Evolutionary conservation across 2,113 vertebrate genomes (phyloP).

Genomic region (Alaudala cheleensis): DNA sequence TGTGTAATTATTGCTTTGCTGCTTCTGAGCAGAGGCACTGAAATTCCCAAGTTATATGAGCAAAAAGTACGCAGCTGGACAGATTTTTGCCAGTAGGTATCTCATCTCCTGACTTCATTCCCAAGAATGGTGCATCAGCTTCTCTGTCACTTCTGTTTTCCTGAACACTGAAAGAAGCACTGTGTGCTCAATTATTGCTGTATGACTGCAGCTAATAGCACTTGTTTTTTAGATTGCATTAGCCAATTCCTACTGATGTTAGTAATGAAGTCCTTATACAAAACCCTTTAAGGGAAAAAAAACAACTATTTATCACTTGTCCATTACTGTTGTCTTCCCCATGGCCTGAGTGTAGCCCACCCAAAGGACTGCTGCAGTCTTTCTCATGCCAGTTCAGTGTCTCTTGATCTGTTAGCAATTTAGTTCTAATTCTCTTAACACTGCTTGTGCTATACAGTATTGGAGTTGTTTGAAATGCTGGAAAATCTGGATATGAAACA

Average conservation of each 20-base stretch:
- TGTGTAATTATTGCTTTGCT: background rate
- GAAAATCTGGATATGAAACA: background rate
- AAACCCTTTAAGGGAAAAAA: background rate
- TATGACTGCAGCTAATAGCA: background rate
- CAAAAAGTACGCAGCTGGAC: background rate
- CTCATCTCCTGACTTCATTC: background rate
- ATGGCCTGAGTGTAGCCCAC: background rate
- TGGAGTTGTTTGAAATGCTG: background rate
- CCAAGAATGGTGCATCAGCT: background rate
- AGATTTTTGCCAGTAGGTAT: background rate
- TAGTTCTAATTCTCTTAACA: background rate
- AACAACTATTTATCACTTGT: background rate
- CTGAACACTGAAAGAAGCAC: background rate
- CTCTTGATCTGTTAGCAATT: background rate
- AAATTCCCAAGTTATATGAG: background rate
- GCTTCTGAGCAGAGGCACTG: background rate
- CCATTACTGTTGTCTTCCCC: background rate
- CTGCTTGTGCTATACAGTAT: background rate
- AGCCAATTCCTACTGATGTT: background rate
- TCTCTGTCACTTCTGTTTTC: background rate
- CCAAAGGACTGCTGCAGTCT: background rate
- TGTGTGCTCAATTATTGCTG: background rate
- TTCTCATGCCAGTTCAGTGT: background rate
- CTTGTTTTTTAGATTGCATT: background rate
- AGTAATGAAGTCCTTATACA: background rate